These are phyloP conservation scores for Paramormyrops kingsleyae DNA, from an alignment of 2,113 vertebrate genomes.

Conservation along the genomic window DNA sequence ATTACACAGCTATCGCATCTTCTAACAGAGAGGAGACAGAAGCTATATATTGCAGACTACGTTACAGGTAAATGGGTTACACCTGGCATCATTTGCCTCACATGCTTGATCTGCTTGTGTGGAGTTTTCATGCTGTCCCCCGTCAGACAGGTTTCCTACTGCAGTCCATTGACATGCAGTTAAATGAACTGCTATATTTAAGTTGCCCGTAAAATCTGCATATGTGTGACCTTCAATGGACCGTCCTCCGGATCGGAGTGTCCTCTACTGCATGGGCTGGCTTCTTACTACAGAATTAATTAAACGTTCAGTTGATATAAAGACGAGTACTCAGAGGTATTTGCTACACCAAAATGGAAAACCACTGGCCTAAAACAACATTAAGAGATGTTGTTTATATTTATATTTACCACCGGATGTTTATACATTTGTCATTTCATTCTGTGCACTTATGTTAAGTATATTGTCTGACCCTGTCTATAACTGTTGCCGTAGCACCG, in stretches of 20 bases:
- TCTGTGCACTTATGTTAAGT: not conserved
- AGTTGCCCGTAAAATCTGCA: not conserved
- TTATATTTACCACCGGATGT: not conserved
- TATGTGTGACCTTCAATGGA: not conserved
- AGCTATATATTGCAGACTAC: not conserved
- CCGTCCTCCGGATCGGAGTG: not conserved
- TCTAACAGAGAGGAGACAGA: not conserved
- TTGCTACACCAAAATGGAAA: not conserved
- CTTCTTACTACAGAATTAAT: not conserved
- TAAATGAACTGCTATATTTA: not conserved
- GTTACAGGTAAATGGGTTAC: not conserved
- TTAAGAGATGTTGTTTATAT: not conserved
- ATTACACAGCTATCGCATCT: not conserved
- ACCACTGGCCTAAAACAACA: not conserved
- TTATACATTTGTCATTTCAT: not conserved
- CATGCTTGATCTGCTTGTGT: not conserved
- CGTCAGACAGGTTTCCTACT: not conserved
- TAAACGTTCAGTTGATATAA: not conserved
- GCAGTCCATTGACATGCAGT: not conserved
- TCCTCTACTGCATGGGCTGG: not conserved
- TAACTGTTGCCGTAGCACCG: not conserved
- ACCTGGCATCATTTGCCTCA: not conserved
- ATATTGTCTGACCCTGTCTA: not conserved
- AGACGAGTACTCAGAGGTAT: not conserved
- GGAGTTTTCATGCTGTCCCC: not conserved